Evolutionary conservation across 2,888 invertebrate species (phyloP), one percentile per base, ranked within the genome.

Genomic region (Acronicta psi): DNA sequence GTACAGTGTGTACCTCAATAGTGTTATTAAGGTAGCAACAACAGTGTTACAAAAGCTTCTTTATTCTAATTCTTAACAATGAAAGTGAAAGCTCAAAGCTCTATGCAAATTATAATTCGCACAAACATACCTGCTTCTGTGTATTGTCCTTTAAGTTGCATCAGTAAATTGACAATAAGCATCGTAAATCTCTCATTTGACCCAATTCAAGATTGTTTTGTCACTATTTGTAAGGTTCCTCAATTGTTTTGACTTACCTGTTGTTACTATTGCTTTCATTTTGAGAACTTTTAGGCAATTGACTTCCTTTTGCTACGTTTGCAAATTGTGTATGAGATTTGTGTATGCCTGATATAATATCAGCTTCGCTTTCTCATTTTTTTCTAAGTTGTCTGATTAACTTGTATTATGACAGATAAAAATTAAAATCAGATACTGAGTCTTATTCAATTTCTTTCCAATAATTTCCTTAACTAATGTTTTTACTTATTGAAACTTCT

Each of bases 31-130:
- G 31, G 52, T 43, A 58, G 50, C 62, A 72, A 76, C 80, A 74
- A 75, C 77, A 63, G 63, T 43, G 80, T 71, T 79, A 73, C 78
- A 84, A 84, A 86, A 75, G 67, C 70, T 58, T 73, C 72, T 78
- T 80, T 80, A 84, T 87, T 84, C 80, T 82, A 80, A 80, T 80
- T 68, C 16, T 53, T 58, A 77, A 91, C 87, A 91, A 90, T 86
- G 44, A 84, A 86, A 92, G 93, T 88, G 92, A 93, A 93, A 93
- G 91, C 85, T 79, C 52, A 54, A 73, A 82, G 81, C 79, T 83
- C 81, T 82, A 90, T 88, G 89, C 90, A 88, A 89, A 92, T 92
- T 83, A 73, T 70, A 79, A 77, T 74, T 79, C 74, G 74, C 81
- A 78, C 83, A 89, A 91, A 90, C 86, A 88, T 84, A 77, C 81